phyloP scores from a whole-genome alignment of 2,797 vertebrate genomes.

The Staurois parvus region DNA sequence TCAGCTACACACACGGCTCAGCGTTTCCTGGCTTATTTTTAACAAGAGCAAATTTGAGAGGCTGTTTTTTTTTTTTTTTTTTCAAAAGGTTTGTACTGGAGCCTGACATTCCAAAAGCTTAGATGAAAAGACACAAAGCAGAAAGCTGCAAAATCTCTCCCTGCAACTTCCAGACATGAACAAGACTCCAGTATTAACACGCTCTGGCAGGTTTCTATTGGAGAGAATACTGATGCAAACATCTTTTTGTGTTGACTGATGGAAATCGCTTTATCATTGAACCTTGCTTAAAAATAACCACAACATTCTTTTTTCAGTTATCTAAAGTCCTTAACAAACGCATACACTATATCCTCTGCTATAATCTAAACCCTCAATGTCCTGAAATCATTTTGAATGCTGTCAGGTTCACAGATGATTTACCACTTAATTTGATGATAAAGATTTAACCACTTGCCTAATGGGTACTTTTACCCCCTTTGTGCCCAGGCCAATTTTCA shows the following conservation, averaged over 20 bases:
- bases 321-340: slow-evolving; percentile 52
- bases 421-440: too few species aligned
- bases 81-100: slow-evolving; percentile 37
- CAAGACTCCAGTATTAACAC: slow-evolving; percentile 57
- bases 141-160: slow-evolving; percentile 25
- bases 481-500: too few species aligned
- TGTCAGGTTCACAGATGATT: too few species aligned
- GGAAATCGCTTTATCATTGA: slow-evolving; percentile 36
- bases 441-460: too few species aligned
- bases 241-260: slow-evolving; percentile 56
- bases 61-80: slow-evolving; percentile 10
- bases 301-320: slow-evolving; percentile 36
- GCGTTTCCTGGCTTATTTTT: slow-evolving; percentile 70
- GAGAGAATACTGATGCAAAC: slow-evolving; percentile 49
- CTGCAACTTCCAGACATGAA: slow-evolving; percentile 49
- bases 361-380: slow-evolving; percentile 17
- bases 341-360: slow-evolving; percentile 40
- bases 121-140: slow-evolving; percentile 47
- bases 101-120: slow-evolving; percentile 51
- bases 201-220: slow-evolving; percentile 46
- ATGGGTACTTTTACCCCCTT: too few species aligned
- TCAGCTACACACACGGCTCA: slow-evolving; percentile 68
- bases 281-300: slow-evolving; percentile 43
- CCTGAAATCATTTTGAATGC: slow-evolving; percentile 7
- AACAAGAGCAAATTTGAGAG: slow-evolving; percentile 60